Evolutionary conservation across 1,140 invertebrate species (phyloP).

Genomic region (Zaprionus ornatus): DNA sequence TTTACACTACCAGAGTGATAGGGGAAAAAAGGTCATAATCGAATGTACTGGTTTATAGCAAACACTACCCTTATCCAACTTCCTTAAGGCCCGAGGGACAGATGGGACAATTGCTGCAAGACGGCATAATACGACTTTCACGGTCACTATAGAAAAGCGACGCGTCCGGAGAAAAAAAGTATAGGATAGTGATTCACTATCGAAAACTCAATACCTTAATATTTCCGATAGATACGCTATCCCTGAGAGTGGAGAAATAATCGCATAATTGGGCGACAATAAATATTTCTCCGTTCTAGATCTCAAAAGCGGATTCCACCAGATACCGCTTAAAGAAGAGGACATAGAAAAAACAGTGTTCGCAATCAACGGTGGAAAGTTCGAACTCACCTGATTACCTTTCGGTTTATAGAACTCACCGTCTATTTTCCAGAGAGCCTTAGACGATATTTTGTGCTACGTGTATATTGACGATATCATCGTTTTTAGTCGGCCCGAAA

Average conservation of each 20-base stretch:
- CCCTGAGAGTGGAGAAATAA: slow-evolving; percentile 1
- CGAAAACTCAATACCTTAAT: slow-evolving; percentile 1
- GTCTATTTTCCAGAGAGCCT: slow-evolving; percentile 7
- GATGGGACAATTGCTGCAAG: no score
- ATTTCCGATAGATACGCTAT: slow-evolving; percentile 5
- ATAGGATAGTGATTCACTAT: slow-evolving; percentile 8
- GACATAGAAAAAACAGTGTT: slow-evolving; percentile 21
- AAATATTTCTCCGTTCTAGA: slow-evolving; percentile 14
- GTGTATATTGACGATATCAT: slow-evolving; percentile 7
- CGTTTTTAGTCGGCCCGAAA: slow-evolving; percentile 2
- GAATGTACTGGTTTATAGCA: no score
- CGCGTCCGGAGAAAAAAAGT: slow-evolving; percentile 6
- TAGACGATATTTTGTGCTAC: slow-evolving; percentile 10
- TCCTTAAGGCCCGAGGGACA: no score
- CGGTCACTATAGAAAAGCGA: not conserved
- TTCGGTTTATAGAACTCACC: slow-evolving; percentile 9
- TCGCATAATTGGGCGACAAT: slow-evolving; percentile 5
- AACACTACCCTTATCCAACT: no score
- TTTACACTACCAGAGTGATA: no score
- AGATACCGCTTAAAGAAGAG: not conserved
- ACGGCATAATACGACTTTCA: no score
- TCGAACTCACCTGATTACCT: slow-evolving; percentile 12
- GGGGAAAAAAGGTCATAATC: no score
- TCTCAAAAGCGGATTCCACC: slow-evolving; percentile 4
- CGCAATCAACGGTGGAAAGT: slow-evolving; percentile 8